These are phyloP conservation scores for Aegypius monachus DNA, from an alignment of 2,113 vertebrate species.

Conservation along the genomic window DNA sequence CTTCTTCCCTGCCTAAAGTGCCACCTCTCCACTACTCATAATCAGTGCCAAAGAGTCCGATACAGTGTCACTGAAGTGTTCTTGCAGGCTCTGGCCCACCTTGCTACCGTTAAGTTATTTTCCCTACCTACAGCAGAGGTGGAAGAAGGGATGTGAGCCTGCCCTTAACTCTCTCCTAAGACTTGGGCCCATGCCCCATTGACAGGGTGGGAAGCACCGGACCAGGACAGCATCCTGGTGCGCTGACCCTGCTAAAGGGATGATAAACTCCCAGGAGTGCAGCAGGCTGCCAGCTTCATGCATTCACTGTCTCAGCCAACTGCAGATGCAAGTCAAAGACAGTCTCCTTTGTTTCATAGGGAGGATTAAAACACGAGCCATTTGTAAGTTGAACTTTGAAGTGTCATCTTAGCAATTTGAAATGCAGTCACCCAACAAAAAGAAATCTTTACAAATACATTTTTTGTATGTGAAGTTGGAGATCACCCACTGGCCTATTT, in stretches of 20 bases:
- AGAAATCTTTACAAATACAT: not conserved
- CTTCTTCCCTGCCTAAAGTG: not conserved
- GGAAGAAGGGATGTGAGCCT: not conserved
- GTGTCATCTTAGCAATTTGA: not conserved
- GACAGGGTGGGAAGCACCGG: not conserved
- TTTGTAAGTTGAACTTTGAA: not conserved
- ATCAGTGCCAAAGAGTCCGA: not conserved
- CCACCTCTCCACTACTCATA: not conserved
- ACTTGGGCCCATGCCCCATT: accelerated
- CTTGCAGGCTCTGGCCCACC: not conserved
- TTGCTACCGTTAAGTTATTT: not conserved
- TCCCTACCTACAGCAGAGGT: not conserved
- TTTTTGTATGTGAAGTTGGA: not conserved
- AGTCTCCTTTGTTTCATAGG: not conserved
- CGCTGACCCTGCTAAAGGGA: not conserved
- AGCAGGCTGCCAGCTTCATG: not conserved
- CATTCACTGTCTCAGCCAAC: accelerated
- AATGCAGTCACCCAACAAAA: not conserved
- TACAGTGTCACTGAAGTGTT: not conserved
- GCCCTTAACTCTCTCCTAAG: not conserved
- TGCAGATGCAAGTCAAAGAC: not conserved
- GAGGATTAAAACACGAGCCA: not conserved
- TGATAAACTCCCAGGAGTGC: accelerated
- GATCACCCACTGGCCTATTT: not conserved
- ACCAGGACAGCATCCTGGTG: not conserved